phyloP scores from a whole-genome alignment of 2,113 vertebrate species.

The Myanophis thanlyinensis region DNA sequence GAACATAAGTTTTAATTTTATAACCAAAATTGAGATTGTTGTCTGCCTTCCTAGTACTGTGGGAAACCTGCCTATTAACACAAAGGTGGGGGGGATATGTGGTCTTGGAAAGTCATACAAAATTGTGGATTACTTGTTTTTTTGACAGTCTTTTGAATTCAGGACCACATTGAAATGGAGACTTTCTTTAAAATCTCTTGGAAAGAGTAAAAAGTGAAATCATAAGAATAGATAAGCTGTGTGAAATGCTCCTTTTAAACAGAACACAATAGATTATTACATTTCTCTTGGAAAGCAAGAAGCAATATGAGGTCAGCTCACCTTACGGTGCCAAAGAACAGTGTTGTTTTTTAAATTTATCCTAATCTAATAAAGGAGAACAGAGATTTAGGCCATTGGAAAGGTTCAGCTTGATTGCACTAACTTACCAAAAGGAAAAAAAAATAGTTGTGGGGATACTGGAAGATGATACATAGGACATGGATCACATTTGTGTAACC shows the following conservation, averaged over 20 bases:
- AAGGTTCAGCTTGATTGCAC: not conserved
- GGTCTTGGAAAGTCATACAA: slow-evolving; percentile 37
- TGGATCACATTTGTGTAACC: not conserved
- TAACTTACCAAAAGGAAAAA: not conserved
- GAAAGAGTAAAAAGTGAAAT: slow-evolving; percentile 16
- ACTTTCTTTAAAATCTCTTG: slow-evolving; percentile 20
- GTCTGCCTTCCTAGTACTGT: slow-evolving; percentile 1
- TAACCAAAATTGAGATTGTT: accelerated
- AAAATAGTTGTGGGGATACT: not conserved
- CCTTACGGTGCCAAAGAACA: not conserved
- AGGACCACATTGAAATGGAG: slow-evolving; percentile 18
- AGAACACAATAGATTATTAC: slow-evolving; percentile 7
- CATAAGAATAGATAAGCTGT: slow-evolving; percentile 22
- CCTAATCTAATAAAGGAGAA: slow-evolving; percentile 30
- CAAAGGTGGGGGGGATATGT: slow-evolving; percentile 31
- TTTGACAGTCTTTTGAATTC: slow-evolving; percentile 38
- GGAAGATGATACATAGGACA: not conserved
- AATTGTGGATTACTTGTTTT: slow-evolving; percentile 34
- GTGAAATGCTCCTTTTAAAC: slow-evolving; percentile 31
- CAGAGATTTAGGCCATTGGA: not conserved
- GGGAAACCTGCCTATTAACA: not conserved
- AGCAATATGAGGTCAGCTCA: slow-evolving; percentile 10
- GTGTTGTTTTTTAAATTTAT: slow-evolving; percentile 37
- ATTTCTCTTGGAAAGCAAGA: slow-evolving; percentile 32
- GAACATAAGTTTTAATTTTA: not conserved